Evolutionary conservation across 2,888 invertebrate species (phyloP), one percentile per base, ranked within the genome.

Genomic region (Caenorhabditis sp.): DNA sequence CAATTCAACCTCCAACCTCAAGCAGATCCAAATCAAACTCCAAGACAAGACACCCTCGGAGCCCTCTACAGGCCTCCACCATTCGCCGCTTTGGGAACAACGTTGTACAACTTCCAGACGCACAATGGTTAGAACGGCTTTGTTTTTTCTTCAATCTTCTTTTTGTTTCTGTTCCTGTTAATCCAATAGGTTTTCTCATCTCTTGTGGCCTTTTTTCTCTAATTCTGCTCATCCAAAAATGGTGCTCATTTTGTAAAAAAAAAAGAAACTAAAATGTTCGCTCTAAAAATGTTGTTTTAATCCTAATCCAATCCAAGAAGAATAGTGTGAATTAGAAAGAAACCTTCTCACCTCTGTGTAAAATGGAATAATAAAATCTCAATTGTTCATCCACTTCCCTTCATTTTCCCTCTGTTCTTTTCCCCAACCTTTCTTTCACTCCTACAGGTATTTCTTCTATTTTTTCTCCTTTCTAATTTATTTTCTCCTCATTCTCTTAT

Each of bases 21-120:
- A 35, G 37, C 52, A 15, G 66, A 78, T 35, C 78, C 62, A 13
- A 56, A 58, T 17, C 45, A 75, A 17, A 43, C 58, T 6, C 81
- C 80, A 39, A 77, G 73, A 7, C 65, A 77, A 43, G 68, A 70
- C n/a, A 62, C 73, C 13, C 66, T 81, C 4, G 80, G 79, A 26
- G 37, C 52, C 6, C 41, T 83, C 1, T 81, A 78, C 45, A 74
- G 71, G n/a, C 79, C 82, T 2, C 81, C 82, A 20, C 76, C 82
- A 39, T 83, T 84, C 52, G 77, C 80, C 5, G 79, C 85, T 22
- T 78, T 86, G 37, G 84, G 83, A 43, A 80, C 82, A 8, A 80
- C 85, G 5, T 43, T 85, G 8, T 76, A 82, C 46, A 82, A 83
- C 48, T 80, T 85, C 78, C 81, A 79, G 50, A 27, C 63, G 8